A percentile compares a stretch with the other conserved stretches of the same genome.
These are phyloP conservation scores for Drosophila pandora DNA, from an alignment of 1,140 invertebrate species.

Conservation along the genomic window DNA sequence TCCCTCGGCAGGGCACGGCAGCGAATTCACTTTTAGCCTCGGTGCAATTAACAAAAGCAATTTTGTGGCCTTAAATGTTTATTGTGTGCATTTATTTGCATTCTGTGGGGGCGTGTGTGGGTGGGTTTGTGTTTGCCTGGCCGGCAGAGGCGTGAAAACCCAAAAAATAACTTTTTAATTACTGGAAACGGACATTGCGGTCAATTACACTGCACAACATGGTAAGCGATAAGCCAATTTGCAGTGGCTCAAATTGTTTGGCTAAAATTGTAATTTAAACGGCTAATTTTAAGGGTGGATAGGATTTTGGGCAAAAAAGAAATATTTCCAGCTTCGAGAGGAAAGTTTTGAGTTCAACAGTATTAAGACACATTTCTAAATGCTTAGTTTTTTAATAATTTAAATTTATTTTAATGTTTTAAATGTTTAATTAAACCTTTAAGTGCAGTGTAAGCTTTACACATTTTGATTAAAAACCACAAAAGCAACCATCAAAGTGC, in stretches of 20 bases:
- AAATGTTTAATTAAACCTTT: not conserved
- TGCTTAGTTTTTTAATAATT: not conserved
- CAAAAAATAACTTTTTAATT: conserved; percentile 63
- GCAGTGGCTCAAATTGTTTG: conserved; percentile 6
- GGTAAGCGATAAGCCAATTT: conserved; percentile 46
- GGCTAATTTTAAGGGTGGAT: not conserved
- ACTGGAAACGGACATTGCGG: conserved; percentile 49
- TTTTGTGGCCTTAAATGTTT: conserved; percentile 60
- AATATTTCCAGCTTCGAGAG: not conserved
- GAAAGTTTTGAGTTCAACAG: too few species aligned
- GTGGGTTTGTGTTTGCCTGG: conserved; percentile 3
- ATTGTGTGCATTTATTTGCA: conserved; percentile 37
- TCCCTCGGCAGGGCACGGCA: conserved; percentile 13
- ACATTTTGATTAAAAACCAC: conserved; percentile 51
- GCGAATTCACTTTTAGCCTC: conserved; percentile 41
- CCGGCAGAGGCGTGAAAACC: conserved; percentile 52
- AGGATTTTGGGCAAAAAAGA: not conserved
- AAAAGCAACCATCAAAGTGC: conserved; percentile 54
- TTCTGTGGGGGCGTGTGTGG: not conserved
- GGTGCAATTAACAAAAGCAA: conserved; percentile 68
- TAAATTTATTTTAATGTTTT: not conserved
- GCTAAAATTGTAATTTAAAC: not conserved
- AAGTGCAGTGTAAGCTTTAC: conserved; percentile 12
- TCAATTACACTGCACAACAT: conserved; percentile 51
- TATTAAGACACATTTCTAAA: not conserved